Conservation (phyloP, 2,113 vertebrate genomes). For the Myrmecobius fasciatus region DNA sequence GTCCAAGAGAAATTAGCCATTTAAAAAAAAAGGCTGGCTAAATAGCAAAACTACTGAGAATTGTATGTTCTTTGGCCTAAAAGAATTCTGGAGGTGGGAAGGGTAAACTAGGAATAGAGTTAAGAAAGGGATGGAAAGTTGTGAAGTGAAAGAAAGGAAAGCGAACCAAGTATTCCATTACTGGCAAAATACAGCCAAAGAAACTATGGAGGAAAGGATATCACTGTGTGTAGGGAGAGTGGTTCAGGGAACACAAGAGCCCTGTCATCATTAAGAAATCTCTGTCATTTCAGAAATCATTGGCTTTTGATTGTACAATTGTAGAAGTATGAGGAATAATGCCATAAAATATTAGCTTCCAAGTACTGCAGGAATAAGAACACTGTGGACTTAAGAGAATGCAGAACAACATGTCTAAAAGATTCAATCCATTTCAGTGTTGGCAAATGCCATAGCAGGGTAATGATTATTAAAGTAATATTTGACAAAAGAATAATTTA, state of each 20-base stretch:
- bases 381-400: neutral
- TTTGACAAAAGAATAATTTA: conserved; percentile 31
- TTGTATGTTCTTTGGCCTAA: neutral
- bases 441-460: neutral
- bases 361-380: neutral
- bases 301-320: neutral
- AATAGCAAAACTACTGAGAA: neutral
- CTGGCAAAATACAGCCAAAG: neutral
- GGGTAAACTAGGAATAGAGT: neutral
- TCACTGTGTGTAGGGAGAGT: neutral
- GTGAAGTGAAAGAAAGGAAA: neutral
- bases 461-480: neutral
- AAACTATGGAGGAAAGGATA: neutral
- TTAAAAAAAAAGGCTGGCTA: neutral
- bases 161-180: neutral
- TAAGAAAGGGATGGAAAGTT: neutral
- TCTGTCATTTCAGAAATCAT: neutral
- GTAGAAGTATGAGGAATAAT: neutral
- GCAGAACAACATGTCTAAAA: neutral
- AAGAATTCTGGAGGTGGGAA: neutral
- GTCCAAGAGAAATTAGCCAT: neutral
- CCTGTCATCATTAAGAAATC: neutral
- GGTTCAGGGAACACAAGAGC: neutral
- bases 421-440: neutral
- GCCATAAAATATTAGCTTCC: neutral